These are phyloP conservation scores for Tinea trinotella DNA, from an alignment of 2,888 invertebrate species.

Conservation along the genomic window DNA sequence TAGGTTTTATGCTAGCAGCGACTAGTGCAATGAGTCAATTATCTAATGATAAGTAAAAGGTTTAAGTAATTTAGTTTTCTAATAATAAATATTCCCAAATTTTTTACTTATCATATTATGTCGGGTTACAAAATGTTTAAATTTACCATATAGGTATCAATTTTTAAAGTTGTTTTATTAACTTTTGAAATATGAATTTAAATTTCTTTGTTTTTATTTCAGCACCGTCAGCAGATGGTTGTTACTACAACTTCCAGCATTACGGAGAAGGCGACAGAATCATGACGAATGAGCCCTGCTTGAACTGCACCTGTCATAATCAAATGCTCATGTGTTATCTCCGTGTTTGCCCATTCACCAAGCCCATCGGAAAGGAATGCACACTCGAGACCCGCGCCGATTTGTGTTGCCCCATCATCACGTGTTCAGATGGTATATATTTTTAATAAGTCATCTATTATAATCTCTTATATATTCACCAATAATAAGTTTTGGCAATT, in stretches of 20 bases:
- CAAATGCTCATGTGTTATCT: slow-evolving; percentile 96
- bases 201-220: slow-evolving; percentile 39
- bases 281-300: slow-evolving; percentile 94
- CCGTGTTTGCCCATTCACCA: slow-evolving; percentile 93
- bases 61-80: too few relatives aligned
- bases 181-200: too few relatives aligned
- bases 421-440: slow-evolving; percentile 89
- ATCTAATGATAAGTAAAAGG: too few relatives aligned
- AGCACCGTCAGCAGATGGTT: slow-evolving; percentile 76
- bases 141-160: too few relatives aligned
- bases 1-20: too few relatives aligned
- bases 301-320: slow-evolving; percentile 96
- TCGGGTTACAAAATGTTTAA: too few relatives aligned
- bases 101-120: too few relatives aligned
- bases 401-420: slow-evolving; percentile 94
- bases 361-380: slow-evolving; percentile 93
- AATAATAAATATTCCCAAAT: too few relatives aligned
- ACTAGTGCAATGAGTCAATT: too few relatives aligned
- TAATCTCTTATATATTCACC: background rate
- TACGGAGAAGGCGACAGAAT: slow-evolving; percentile 95
- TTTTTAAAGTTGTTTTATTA: too few relatives aligned
- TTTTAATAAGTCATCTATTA: background rate
- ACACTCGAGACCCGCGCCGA: slow-evolving; percentile 91
- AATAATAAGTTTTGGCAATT: too few relatives aligned
- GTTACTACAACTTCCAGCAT: slow-evolving; percentile 95